Base-by-base conservation (phyloP, 2,113 vertebrate species). In the Halichoeres trimaculatus region DNA sequence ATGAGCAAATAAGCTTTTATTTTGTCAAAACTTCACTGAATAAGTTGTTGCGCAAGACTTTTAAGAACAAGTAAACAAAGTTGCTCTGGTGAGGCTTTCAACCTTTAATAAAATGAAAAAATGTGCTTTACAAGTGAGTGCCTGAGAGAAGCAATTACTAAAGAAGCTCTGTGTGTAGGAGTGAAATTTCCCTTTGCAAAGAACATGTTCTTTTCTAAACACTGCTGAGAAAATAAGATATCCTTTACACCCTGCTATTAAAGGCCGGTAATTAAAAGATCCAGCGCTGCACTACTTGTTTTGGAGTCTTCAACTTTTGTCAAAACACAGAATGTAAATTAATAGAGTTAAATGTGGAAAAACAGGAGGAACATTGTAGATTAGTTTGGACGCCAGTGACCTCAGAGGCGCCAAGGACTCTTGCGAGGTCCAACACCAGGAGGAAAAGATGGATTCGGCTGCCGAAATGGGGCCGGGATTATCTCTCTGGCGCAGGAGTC, bases 361-460 rank as follows among this genome's bases (percentile, higher is more conserved):
- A 66, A 69, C 61, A 51, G 8, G 20, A 48, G 55, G 43, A 75
- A 58, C 40, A 23, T 34, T 78, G 73, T 22, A 38, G 67, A 51
- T 74, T 64, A 73, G 76, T 76, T 78, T 45, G 75, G 81, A 63
- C 78, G 72, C 67, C 52, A 62, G 85, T 94, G 93, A 94, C 93
- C 93, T 94, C 87, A 26, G 81, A 36, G 45, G 43, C 89, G 89
- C 90, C 92, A 94, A 93, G 93, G 92, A 92, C 93, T 92, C 45
- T 19, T 20, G 19, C 26, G 77, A 10, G 51, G 90, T 92, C 87
- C 92, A 91, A 76, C 87, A 87, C 81, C 86, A 68, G 13, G 35
- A 81, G 78, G 87, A 90, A 94, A 91, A 94, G 92, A 94, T 95
- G 93, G 92, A 94, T 95, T 90, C 84, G 0, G 45, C 84, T 83